A percentile compares a stretch with the other conserved stretches of the same genome.
Evolutionary conservation across 2,797 vertebrate species (phyloP).

Genomic region (Oophaga sylvatica): DNA sequence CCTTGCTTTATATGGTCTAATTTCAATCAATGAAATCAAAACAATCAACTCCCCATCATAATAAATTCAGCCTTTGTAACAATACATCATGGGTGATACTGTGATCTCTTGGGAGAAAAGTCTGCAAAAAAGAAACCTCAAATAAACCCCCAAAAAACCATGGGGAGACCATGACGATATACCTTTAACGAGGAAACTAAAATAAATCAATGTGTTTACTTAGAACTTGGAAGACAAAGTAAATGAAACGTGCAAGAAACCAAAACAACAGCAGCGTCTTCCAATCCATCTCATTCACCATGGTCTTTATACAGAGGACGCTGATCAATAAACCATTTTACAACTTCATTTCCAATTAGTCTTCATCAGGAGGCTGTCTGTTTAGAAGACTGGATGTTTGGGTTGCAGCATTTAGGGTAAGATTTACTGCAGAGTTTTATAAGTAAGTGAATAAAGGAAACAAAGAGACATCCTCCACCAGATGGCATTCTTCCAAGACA

Average conservation of each 20-base stretch:
- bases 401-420: conserved; percentile 18
- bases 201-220: not conserved
- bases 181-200: not conserved
- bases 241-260: conserved; percentile 1
- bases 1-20: no score
- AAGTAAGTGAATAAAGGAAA: not conserved
- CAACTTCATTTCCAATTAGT: conserved; percentile 26
- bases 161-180: not conserved
- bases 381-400: conserved; percentile 19
- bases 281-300: conserved; percentile 3
- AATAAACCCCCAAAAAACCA: not conserved
- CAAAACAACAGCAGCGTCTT: no score
- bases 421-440: conserved; percentile 8
- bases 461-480: conserved; percentile 22
- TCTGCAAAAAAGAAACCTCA: not conserved
- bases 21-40: no score
- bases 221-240: not conserved
- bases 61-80: no score
- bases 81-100: not conserved
- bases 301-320: not conserved
- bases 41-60: no score
- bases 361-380: not conserved
- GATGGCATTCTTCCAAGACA: conserved; percentile 40
- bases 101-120: not conserved
- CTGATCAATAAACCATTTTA: conserved; percentile 20